phyloP scores from a whole-genome alignment of 2,113 vertebrate genomes.

The Falcunculus frontatus region DNA sequence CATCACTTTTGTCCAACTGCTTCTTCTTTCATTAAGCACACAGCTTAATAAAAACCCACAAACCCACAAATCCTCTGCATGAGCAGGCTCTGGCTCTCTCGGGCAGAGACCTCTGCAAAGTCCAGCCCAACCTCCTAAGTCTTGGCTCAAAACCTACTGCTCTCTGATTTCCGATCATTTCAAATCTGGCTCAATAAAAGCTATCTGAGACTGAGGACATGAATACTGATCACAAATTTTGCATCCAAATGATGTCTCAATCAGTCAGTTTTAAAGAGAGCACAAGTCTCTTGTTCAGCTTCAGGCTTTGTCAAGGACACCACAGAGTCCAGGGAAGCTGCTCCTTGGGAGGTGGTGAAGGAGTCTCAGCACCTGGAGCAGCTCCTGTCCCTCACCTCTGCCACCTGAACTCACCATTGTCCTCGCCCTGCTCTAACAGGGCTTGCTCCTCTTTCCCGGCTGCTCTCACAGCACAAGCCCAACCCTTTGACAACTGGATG shows the following conservation, averaged over 20 bases:
- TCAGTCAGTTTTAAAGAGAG: not conserved
- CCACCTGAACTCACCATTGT: not conserved
- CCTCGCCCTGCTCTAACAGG: not conserved
- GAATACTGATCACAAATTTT: constrained; percentile 25
- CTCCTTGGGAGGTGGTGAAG: not conserved
- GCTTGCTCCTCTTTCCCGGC: not conserved
- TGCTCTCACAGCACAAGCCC: not conserved
- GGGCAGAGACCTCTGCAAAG: not conserved
- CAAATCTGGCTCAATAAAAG: constrained; percentile 3
- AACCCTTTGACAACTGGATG: not conserved
- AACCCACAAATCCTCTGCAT: not conserved
- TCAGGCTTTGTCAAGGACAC: constrained; percentile 1
- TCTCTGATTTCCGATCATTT: not conserved
- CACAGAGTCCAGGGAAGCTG: not conserved
- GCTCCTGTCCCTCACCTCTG: not conserved
- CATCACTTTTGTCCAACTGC: fast-evolving
- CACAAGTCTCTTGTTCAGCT: not conserved
- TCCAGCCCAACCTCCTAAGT: not conserved
- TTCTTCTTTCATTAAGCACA: not conserved
- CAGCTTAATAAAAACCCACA: not conserved
- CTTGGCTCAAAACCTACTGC: not conserved
- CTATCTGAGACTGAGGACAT: not conserved
- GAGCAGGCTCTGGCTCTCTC: not conserved
- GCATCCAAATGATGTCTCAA: constrained; percentile 19
- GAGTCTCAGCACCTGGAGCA: not conserved